Evolutionary conservation across 2,888 invertebrate genomes (phyloP).

Genomic region (Beris morrisii): DNA sequence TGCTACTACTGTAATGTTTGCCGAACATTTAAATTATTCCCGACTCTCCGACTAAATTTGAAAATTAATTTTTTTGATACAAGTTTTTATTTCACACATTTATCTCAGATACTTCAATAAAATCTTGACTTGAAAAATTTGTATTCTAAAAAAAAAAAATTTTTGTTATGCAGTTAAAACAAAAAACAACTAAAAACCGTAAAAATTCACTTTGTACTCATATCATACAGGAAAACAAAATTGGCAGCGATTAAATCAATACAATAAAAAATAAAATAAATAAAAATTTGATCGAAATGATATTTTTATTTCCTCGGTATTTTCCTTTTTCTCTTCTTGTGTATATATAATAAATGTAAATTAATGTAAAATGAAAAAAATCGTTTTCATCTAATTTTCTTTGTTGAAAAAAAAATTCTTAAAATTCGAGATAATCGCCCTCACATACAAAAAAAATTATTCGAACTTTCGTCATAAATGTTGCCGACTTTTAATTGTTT

Average conservation of each 20-base stretch:
- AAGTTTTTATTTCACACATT: too few relatives aligned
- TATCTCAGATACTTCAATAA: too few relatives aligned
- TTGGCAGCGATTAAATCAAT: neutral
- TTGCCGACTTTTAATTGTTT: neutral
- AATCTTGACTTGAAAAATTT: too few relatives aligned
- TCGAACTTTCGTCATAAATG: constrained; percentile 16
- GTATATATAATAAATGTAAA: constrained; percentile 24
- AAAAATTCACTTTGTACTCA: too few relatives aligned
- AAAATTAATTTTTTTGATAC: too few relatives aligned
- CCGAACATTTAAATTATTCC: too few relatives aligned
- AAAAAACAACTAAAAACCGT: too few relatives aligned
- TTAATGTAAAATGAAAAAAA: constrained; percentile 26
- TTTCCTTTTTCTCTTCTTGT: constrained; percentile 24
- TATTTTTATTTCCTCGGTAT: constrained; percentile 13
- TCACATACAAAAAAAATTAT: constrained; percentile 26
- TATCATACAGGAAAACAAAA: too few relatives aligned
- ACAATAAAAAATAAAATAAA: constrained; percentile 1
- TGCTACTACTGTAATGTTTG: too few relatives aligned
- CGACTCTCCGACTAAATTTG: too few relatives aligned
- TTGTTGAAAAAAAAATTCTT: constrained; percentile 11
- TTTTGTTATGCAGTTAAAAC: too few relatives aligned
- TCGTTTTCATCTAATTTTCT: neutral
- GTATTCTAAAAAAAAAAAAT: too few relatives aligned
- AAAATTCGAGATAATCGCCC: constrained; percentile 32
- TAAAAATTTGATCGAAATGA: constrained; percentile 21